Percentiles rank a stretch among this genome's conserved stretches.
phyloP scores from a whole-genome alignment of 2,888 invertebrate species.

The Crioceris asparagi region DNA sequence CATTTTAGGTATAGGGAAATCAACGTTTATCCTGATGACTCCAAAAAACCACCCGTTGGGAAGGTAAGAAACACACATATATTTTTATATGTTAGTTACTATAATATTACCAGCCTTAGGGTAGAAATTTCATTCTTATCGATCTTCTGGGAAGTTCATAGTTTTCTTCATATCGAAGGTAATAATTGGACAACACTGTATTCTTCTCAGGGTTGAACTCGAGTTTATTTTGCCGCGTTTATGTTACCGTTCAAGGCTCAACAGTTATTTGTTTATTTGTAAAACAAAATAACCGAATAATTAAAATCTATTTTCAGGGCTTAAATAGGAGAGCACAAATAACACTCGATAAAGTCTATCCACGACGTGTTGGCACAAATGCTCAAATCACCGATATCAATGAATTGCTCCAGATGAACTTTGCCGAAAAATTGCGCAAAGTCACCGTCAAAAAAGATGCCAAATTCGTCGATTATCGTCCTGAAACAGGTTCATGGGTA shows the following conservation, averaged over 20 bases:
- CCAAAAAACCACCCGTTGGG: conserved; percentile 78
- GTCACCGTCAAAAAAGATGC: conserved; percentile 82
- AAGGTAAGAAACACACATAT: conserved; percentile 31
- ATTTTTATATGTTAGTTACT: no score
- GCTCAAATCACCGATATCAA: conserved; percentile 70
- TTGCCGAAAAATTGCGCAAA: conserved; percentile 71
- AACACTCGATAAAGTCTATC: conserved; percentile 91
- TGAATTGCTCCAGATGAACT: conserved; percentile 69
- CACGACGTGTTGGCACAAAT: conserved; percentile 72
- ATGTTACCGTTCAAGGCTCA: no score
- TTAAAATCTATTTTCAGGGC: conserved; percentile 37
- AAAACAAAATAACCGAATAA: background rate
- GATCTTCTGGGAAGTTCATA: no score
- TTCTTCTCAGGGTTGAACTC: no score
- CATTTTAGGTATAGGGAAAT: conserved; percentile 92
- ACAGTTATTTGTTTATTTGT: background rate
- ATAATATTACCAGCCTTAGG: no score
- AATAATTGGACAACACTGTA: no score
- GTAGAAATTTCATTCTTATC: no score
- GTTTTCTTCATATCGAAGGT: no score
- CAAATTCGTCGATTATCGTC: conserved; percentile 86
- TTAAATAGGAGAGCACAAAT: conserved; percentile 86
- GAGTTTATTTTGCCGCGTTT: no score
- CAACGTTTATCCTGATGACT: conserved; percentile 86
- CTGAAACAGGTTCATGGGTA: conserved; percentile 95